These are phyloP conservation scores for Pedetes capensis DNA, from an alignment of 2,113 vertebrate species.

Conservation along the genomic window DNA sequence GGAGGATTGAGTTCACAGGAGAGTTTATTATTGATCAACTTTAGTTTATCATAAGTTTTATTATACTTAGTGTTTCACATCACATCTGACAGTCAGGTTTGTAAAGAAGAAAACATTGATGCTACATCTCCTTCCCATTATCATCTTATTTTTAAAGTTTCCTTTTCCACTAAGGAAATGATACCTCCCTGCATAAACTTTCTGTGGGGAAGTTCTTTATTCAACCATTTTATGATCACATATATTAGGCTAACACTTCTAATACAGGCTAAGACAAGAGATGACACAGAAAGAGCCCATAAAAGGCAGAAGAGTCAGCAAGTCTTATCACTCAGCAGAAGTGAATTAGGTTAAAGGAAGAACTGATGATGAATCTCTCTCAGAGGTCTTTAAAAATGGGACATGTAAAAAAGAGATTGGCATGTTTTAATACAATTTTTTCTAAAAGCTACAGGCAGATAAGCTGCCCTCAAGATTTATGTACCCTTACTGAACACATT, in stretches of 20 bases:
- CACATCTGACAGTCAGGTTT: neutral
- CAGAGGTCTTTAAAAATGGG: neutral
- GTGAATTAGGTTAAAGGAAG: neutral
- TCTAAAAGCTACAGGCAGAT: neutral
- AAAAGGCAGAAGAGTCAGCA: neutral
- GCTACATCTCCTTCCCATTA: neutral
- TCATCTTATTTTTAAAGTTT: neutral
- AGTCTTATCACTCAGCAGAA: neutral
- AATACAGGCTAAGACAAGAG: neutral
- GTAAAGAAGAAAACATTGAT: neutral
- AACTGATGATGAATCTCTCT: neutral
- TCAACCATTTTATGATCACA: neutral
- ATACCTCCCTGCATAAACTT: neutral
- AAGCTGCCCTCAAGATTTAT: neutral
- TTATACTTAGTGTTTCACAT: neutral
- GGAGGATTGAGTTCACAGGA: neutral
- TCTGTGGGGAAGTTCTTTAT: neutral
- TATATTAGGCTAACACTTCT: neutral
- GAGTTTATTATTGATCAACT: neutral
- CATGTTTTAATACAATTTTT: constrained; percentile 13
- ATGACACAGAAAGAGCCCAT: neutral
- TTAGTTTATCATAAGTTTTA: neutral
- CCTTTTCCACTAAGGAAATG: neutral
- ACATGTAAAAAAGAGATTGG: neutral
- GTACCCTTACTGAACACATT: neutral